Percentiles rank a stretch among this genome's conserved stretches.
These are phyloP conservation scores for Crax fasciolata DNA, from an alignment of 2,797 vertebrate genomes.

Conservation along the genomic window DNA sequence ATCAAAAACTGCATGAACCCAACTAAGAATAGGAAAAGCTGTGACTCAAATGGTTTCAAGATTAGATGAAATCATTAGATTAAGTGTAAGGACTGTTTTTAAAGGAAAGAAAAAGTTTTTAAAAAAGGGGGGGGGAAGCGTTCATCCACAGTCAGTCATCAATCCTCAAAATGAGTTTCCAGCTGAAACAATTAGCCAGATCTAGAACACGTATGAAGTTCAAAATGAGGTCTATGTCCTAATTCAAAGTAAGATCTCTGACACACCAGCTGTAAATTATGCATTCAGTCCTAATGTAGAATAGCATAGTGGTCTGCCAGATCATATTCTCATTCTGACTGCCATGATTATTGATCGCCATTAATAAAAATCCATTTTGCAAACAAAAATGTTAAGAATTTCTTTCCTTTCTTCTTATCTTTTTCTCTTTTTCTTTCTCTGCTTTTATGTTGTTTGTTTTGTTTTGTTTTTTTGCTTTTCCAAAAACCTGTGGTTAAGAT, in stretches of 20 bases:
- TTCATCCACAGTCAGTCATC: not conserved
- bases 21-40: constrained; percentile 34
- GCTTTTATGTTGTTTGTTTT: too few relatives aligned
- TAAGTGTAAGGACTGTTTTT: not conserved
- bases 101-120: not conserved
- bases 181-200: constrained; percentile 29
- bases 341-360: not conserved
- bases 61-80: not conserved
- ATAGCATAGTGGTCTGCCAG: not conserved
- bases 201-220: not conserved
- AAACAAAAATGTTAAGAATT: not conserved
- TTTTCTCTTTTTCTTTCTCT: too few relatives aligned
- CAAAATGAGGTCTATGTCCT: not conserved
- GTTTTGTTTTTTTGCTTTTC: too few relatives aligned
- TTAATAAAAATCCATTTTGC: not conserved
- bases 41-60: not conserved
- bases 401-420: not conserved
- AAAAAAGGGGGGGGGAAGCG: not conserved
- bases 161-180: constrained; percentile 38
- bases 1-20: not conserved
- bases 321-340: not conserved
- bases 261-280: not conserved
- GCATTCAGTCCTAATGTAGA: not conserved
- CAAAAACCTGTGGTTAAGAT: too few relatives aligned
- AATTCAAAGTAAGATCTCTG: constrained; percentile 22